A percentile compares a stretch with the other conserved stretches of the same genome.
Conservation (phyloP, 92 coral and sea anemone genomes). For the Virgularia gustaviana region DNA sequence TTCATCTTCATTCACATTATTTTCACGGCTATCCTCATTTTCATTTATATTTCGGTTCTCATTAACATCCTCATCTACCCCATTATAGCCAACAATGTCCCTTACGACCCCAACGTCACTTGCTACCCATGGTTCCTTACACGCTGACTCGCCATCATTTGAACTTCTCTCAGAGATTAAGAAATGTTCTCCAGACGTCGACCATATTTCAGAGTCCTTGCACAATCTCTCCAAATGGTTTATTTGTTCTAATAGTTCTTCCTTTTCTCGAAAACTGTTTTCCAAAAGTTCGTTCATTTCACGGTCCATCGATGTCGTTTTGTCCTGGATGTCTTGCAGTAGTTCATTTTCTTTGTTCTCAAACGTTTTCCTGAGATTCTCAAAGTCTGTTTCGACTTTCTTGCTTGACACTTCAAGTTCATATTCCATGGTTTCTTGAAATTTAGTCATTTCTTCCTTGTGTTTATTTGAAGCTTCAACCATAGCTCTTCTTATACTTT, state of each 20-base stretch:
- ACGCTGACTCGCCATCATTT: slow-evolving; percentile 4
- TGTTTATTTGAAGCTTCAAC: not conserved
- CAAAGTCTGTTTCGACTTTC: slow-evolving; percentile 73
- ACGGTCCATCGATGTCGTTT: not conserved
- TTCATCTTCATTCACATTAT: not conserved
- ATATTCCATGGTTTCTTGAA: not conserved
- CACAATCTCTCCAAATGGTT: not conserved
- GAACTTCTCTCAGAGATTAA: not conserved
- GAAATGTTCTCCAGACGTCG: not conserved
- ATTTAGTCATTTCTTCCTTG: not conserved
- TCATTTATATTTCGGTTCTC: no score
- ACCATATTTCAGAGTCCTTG: not conserved
- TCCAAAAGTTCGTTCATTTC: slow-evolving; percentile 6
- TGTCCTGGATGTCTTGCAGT: slow-evolving; percentile 11
- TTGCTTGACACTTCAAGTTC: slow-evolving; percentile 1
- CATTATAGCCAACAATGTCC: not conserved
- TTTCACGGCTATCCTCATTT: not conserved
- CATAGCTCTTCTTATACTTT: not conserved
- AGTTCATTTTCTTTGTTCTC: slow-evolving; percentile 56
- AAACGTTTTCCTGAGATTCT: slow-evolving; percentile 64
- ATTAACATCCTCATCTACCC: not conserved
- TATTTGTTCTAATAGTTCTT: not conserved
- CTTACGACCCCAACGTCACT: not conserved
- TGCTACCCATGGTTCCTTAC: not conserved
- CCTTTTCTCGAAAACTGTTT: slow-evolving; percentile 15